Evolutionary conservation across 1,140 invertebrate genomes (phyloP), one percentile per base, ranked within the genome.

Genomic region (Sitophilus oryzae): DNA sequence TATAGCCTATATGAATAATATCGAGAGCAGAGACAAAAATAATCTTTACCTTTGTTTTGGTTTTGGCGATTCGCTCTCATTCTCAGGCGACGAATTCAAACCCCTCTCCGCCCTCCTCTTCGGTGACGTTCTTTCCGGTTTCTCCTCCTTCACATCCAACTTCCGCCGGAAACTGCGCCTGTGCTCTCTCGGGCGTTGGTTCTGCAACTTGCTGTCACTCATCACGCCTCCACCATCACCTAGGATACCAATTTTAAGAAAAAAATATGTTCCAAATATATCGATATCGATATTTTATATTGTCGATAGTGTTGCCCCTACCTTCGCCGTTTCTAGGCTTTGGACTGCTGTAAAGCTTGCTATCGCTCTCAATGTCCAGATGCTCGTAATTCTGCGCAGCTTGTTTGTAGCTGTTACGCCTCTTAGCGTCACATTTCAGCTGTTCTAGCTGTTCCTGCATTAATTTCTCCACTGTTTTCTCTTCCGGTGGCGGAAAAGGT

Each of bases 401-500:
- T 5, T 61, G 62, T 58, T 69, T 69, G 37, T 71, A 70, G 47
- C 69, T 71, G 44, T 71, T 67, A 30, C 68, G 41, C 18, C 69
- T 35, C 19, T 59, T 52, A 0, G 67, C 63, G 42, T 71, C 69
- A 6, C 60, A 16, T 45, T 64, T 62, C 22, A 70, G 46, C n/a
- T 64, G 62, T 40, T 70, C 66, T 4, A 69, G 51, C 43, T 70
- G 68, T 43, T 71, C 62, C 5, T 67, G 59, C 67, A 69, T 70
- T 14, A 70, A 42, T 34, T 46, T 59, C 8, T 69, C 66, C 3
- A 65, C 52, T 23, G 58, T 63, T 62, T 68, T 67, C 53, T 62
- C 58, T 49, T 64, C 59, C 14, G 11, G 19, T 16, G 49, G 60
- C 42, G 44, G 44, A 22, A 44, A 56, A 6, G 45, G 37, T 53